Evolutionary conservation across 2,797 vertebrate genomes (phyloP).

Genomic region (Amphiprion clarkii): DNA sequence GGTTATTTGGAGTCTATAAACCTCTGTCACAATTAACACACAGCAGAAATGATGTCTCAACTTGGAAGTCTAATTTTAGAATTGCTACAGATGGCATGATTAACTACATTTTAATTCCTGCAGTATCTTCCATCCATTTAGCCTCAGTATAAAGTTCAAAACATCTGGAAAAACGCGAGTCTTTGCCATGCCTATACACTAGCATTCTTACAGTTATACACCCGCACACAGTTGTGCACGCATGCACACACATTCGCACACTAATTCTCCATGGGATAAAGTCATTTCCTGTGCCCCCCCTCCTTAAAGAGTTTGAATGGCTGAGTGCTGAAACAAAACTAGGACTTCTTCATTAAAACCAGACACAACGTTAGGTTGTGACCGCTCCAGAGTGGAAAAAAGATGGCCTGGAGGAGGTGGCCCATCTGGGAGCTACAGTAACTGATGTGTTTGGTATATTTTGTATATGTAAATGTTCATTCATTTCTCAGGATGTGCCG

Average conservation of each 20-base stretch:
- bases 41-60: conserved; percentile 24
- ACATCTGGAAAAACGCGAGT: conserved; percentile 78
- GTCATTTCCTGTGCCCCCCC: conserved; percentile 30
- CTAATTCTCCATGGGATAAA: conserved; percentile 60
- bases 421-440: not conserved
- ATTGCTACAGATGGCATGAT: not conserved
- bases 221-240: conserved; percentile 12
- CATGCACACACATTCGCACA: conserved; percentile 38
- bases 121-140: conserved; percentile 31
- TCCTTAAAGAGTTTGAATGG: conserved; percentile 64
- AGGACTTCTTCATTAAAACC: conserved; percentile 83
- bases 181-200: conserved; percentile 45
- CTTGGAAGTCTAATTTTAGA: conserved; percentile 4
- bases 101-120: conserved; percentile 18
- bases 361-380: conserved; percentile 71
- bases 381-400: conserved; percentile 57
- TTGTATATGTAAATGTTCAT: conserved; percentile 17
- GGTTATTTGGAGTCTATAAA: conserved; percentile 55
- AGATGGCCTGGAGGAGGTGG: conserved; percentile 21
- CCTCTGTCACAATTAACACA: conserved; percentile 36
- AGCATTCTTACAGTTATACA: conserved; percentile 46
- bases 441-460: conserved; percentile 12
- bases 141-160: conserved; percentile 34
- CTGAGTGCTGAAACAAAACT: conserved; percentile 75
- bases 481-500: not conserved